Conservation (phyloP, 2,797 vertebrate species). For the Lindbergichthys nudifrons region DNA sequence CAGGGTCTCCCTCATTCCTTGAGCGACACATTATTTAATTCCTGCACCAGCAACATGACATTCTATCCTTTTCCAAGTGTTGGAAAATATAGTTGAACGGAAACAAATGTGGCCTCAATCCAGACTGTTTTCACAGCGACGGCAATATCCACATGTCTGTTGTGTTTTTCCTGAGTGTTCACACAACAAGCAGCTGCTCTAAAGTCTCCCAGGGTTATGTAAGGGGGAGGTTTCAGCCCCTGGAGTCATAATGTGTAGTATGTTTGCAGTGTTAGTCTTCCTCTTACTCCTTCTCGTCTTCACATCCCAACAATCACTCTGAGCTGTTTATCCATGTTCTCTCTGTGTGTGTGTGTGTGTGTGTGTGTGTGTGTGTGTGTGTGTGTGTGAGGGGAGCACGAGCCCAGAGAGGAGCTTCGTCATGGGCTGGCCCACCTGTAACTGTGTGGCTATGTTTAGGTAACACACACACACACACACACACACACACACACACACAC, state of each 20-base stretch:
- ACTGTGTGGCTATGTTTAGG: no score
- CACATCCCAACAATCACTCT: neutral
- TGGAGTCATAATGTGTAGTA: neutral
- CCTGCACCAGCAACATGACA: neutral
- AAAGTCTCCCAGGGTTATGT: neutral
- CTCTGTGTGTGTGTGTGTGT: constrained; percentile 1
- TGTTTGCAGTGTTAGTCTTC: neutral
- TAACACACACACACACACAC: no score
- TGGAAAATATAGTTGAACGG: neutral
- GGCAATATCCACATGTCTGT: neutral
- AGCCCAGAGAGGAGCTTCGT: no score
- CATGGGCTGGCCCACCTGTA: no score
- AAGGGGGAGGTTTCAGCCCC: neutral
- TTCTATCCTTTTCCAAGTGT: constrained; percentile 1
- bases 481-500: no score
- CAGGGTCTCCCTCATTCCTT: neutral
- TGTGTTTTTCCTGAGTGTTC: no score
- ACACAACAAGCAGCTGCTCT: neutral
- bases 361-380: constrained; percentile 6
- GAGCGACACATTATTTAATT: neutral
- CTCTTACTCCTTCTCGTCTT: neutral
- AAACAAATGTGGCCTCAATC: neutral
- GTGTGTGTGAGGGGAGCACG: no score
- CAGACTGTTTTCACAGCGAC: neutral
- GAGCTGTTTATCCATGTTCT: constrained; percentile 14